Evolutionary conservation across 30 jellyfish, hydroid and myxozoan species (phyloP).

Genomic region (Pseudorhiza aurosa): DNA sequence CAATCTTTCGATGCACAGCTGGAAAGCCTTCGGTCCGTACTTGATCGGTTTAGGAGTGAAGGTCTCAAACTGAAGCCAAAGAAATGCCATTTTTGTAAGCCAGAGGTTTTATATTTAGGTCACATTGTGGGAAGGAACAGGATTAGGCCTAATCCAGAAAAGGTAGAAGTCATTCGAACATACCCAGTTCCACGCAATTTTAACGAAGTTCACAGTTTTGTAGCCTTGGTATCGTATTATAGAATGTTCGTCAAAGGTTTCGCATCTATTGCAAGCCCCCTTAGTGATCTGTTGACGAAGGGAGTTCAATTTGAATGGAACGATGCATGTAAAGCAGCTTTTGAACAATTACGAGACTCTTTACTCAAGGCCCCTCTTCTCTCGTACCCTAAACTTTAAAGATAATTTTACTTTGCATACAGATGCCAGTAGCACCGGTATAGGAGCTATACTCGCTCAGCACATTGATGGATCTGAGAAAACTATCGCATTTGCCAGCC

Average conservation of each 20-base stretch:
- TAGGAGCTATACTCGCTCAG: constrained; percentile 72
- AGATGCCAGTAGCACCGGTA: constrained; percentile 55
- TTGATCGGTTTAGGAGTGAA: constrained; percentile 41
- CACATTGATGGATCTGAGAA: constrained; percentile 32
- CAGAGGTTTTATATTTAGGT: constrained; percentile 52
- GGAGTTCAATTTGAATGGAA: constrained; percentile 47
- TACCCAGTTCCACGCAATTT: constrained; percentile 37
- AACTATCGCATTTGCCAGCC: constrained; percentile 55
- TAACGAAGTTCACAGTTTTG: constrained; percentile 50
- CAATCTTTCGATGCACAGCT: constrained; percentile 45
- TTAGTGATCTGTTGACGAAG: constrained; percentile 22
- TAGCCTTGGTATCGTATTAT: constrained; percentile 52
- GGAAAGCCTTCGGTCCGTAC: constrained; percentile 17
- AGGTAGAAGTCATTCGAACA: constrained; percentile 7
- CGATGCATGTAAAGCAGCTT: constrained; percentile 52
- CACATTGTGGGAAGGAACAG: constrained; percentile 54
- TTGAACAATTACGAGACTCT: constrained; percentile 39
- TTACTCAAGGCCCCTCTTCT: constrained; percentile 63
- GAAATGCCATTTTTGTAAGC: constrained; percentile 50
- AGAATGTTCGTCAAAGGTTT: constrained; percentile 38
- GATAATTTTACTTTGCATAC: constrained; percentile 41
- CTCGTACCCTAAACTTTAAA: constrained; percentile 33
- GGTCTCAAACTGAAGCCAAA: constrained; percentile 51
- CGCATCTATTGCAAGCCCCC: constrained; percentile 60
- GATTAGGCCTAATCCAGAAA: constrained; percentile 36